phyloP scores from a whole-genome alignment of 1,140 invertebrate species.

The Xylocopa sonorina region DNA sequence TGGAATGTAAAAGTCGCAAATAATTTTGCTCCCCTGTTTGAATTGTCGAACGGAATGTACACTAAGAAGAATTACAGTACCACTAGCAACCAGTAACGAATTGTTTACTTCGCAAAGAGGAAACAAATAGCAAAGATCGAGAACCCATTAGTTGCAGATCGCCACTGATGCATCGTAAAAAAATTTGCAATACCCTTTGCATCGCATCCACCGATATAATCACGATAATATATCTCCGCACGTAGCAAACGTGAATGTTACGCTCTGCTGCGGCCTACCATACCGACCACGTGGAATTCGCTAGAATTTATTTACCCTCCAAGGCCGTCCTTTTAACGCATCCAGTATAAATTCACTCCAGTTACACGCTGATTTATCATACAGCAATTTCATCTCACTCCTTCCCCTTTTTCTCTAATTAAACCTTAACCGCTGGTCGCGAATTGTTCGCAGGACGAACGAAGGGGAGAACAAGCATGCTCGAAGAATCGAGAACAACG shows the following conservation, averaged over 20 bases:
- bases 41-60: too few species aligned
- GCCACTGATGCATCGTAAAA: not conserved
- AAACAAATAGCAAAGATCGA: too few species aligned
- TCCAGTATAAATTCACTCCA: slow-evolving; percentile 13
- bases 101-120: too few species aligned
- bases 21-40: too few species aligned
- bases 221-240: slow-evolving; percentile 45
- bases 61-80: too few species aligned
- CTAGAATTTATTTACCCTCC: slow-evolving; percentile 42
- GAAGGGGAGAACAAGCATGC: too few species aligned
- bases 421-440: too few species aligned
- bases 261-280: slow-evolving; percentile 33
- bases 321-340: slow-evolving; percentile 9
- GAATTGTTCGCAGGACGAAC: too few species aligned
- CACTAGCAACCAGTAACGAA: too few species aligned
- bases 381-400: not conserved
- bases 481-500: too few species aligned
- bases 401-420: not conserved
- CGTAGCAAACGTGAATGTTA: slow-evolving; percentile 34
- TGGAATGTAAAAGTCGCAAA: too few species aligned
- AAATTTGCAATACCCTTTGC: slow-evolving; percentile 30
- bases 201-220: slow-evolving; percentile 38
- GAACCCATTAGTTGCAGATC: too few species aligned
- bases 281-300: slow-evolving; percentile 32
- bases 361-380: slow-evolving; percentile 28